Percentiles rank a stretch among this genome's conserved stretches.
Conservation (phyloP, 1,140 invertebrate genomes). For the Drosophila mauritiana region DNA sequence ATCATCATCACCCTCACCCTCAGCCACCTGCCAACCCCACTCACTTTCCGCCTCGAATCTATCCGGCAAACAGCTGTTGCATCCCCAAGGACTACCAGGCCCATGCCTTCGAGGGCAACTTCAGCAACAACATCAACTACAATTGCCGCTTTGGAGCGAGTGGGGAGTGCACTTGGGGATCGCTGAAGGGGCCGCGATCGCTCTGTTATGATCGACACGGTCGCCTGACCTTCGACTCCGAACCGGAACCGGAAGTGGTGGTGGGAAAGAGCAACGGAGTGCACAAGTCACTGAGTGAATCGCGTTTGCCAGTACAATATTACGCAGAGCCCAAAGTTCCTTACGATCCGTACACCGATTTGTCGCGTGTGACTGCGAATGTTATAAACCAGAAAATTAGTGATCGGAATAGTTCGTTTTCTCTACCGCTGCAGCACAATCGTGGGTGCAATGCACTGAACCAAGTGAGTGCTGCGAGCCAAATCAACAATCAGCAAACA, state of each 20-base stretch:
- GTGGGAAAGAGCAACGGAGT: constrained; percentile 11
- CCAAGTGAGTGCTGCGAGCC: constrained; percentile 1
- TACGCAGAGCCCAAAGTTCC: constrained; percentile 11
- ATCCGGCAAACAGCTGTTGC: constrained; percentile 42
- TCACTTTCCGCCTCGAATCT: constrained; percentile 9
- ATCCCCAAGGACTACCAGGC: constrained; percentile 36
- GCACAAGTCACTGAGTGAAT: constrained; percentile 45
- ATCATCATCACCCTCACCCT: constrained; percentile 1
- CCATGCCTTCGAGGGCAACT: constrained; percentile 40
- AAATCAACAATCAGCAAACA: background rate
- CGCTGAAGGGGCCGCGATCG: constrained; percentile 37
- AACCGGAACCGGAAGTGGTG: constrained; percentile 28
- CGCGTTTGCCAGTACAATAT: constrained; percentile 30
- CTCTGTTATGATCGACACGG: constrained; percentile 70
- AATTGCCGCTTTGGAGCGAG: constrained; percentile 53
- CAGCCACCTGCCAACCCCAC: constrained; percentile 1
- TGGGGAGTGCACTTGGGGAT: constrained; percentile 22
- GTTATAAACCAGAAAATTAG: constrained; percentile 19
- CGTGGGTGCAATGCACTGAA: constrained; percentile 14
- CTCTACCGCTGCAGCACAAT: constrained; percentile 28
- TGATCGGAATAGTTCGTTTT: constrained; percentile 25
- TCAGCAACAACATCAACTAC: constrained; percentile 59
- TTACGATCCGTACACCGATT: constrained; percentile 36
- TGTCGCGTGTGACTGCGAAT: constrained; percentile 35
- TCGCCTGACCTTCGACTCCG: constrained; percentile 55